A percentile compares a stretch with the other conserved stretches of the same genome.
These are phyloP conservation scores for Charadrius vociferus DNA, from an alignment of 2,113 vertebrate species.

Conservation along the genomic window DNA sequence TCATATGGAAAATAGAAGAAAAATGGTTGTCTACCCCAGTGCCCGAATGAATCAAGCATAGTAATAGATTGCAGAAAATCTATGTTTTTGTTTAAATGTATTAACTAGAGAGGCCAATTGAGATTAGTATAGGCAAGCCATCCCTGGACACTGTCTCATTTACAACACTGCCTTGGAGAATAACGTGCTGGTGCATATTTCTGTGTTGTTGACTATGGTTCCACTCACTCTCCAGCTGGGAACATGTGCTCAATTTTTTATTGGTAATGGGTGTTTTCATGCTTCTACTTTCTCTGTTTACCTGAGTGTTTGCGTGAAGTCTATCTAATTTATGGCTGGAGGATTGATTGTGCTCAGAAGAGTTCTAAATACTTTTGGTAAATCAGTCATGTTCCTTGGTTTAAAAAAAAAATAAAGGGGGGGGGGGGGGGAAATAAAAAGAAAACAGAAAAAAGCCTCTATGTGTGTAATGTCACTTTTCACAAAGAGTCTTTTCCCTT, in stretches of 20 bases:
- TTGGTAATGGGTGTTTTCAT: conserved; percentile 3
- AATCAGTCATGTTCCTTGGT: background rate
- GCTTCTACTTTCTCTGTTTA: conserved; percentile 62
- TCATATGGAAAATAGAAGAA: conserved; percentile 21
- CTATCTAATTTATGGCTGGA: conserved; percentile 28
- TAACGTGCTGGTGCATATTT: conserved; percentile 56
- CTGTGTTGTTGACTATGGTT: conserved; percentile 62
- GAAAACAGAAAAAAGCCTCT: background rate
- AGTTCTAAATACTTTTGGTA: conserved; percentile 15
- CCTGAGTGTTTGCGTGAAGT: conserved; percentile 20
- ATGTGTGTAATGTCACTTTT: background rate
- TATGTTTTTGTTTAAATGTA: conserved; percentile 48
- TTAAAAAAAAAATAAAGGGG: background rate
- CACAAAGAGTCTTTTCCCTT: background rate
- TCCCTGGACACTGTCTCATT: conserved; percentile 54
- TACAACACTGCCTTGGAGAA: conserved; percentile 63
- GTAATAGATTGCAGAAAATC: conserved; percentile 44
- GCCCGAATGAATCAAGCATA: conserved; percentile 19
- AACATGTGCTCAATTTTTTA: conserved; percentile 45
- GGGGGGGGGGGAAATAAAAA: background rate
- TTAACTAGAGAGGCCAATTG: conserved; percentile 49
- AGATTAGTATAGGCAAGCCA: conserved; percentile 45
- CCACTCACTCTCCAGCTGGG: conserved; percentile 48
- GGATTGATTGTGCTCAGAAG: conserved; percentile 5
- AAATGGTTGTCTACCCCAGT: background rate